A percentile compares a stretch with the other conserved stretches of the same genome.
These are phyloP conservation scores for Glaucopsyche alexis DNA, from an alignment of 2,888 invertebrate genomes.

Conservation along the genomic window DNA sequence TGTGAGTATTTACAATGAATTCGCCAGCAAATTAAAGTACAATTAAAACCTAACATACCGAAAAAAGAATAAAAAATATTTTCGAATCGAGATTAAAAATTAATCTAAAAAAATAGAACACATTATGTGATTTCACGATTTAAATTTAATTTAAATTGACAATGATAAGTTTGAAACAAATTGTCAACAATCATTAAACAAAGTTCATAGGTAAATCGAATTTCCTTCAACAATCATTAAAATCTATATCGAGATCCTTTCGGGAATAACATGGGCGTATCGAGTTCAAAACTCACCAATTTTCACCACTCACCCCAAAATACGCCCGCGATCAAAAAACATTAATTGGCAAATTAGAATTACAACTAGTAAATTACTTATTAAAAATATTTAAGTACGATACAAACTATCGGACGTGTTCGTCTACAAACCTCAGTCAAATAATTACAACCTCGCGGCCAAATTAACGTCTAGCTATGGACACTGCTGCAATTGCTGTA, in stretches of 20 bases:
- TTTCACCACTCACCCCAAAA: neutral
- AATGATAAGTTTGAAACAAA: constrained; percentile 13
- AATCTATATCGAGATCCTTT: constrained; percentile 53
- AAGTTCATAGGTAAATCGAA: constrained; percentile 9
- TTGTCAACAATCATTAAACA: neutral
- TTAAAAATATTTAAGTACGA: constrained; percentile 28
- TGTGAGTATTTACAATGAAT: constrained; percentile 38
- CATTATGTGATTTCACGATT: constrained; percentile 19
- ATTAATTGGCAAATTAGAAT: constrained; percentile 18
- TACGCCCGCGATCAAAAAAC: constrained; percentile 17
- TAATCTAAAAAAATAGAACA: constrained; percentile 29
- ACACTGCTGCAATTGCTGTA: constrained; percentile 52
- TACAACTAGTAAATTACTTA: constrained; percentile 26
- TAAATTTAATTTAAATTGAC: constrained; percentile 14
- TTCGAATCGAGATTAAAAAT: constrained; percentile 36
- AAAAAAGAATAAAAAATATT: neutral
- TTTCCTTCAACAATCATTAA: constrained; percentile 43
- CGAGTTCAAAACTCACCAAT: constrained; percentile 11
- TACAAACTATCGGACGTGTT: constrained; percentile 28
- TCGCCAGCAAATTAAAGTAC: neutral
- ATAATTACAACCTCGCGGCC: constrained; percentile 28
- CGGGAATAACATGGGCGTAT: constrained; percentile 40
- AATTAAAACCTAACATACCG: neutral
- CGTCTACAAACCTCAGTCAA: constrained; percentile 29
- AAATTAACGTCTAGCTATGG: constrained; percentile 53